phyloP scores from a whole-genome alignment of 2,797 vertebrate species.

The Anguilla obscura region DNA sequence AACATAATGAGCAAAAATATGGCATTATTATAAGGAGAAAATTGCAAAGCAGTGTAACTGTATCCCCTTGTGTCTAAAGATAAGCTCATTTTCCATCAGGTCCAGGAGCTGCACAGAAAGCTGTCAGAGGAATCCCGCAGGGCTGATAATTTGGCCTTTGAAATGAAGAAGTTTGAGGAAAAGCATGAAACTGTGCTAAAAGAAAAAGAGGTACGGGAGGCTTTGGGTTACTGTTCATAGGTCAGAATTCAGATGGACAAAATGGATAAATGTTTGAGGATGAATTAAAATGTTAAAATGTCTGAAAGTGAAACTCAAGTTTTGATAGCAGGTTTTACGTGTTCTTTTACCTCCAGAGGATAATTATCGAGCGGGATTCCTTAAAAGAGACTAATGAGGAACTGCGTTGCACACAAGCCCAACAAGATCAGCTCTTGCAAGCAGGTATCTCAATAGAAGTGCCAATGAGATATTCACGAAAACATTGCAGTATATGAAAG shows the following conservation, averaged over 20 bases:
- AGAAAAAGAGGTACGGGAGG: slow-evolving; percentile 85
- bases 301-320: not conserved
- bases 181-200: slow-evolving; percentile 88
- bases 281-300: not conserved
- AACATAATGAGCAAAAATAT: not conserved
- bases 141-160: slow-evolving; percentile 89
- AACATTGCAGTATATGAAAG: slow-evolving; percentile 18
- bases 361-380: slow-evolving; percentile 89
- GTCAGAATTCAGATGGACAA: not conserved
- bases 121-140: slow-evolving; percentile 89
- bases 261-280: no score
- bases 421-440: slow-evolving; percentile 87
- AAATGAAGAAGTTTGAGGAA: slow-evolving; percentile 90
- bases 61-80: not conserved
- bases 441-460: slow-evolving; percentile 72
- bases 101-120: slow-evolving; percentile 90
- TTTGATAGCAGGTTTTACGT: not conserved
- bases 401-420: slow-evolving; percentile 88
- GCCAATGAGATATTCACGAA: not conserved
- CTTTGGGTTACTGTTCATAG: not conserved
- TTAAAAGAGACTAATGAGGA: slow-evolving; percentile 96
- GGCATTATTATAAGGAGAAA: not conserved
- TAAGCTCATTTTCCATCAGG: slow-evolving; percentile 63
- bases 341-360: slow-evolving; percentile 70
- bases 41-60: not conserved